Evolutionary conservation across 2,113 vertebrate genomes (phyloP).

Genomic region (Thomomys bottae): DNA sequence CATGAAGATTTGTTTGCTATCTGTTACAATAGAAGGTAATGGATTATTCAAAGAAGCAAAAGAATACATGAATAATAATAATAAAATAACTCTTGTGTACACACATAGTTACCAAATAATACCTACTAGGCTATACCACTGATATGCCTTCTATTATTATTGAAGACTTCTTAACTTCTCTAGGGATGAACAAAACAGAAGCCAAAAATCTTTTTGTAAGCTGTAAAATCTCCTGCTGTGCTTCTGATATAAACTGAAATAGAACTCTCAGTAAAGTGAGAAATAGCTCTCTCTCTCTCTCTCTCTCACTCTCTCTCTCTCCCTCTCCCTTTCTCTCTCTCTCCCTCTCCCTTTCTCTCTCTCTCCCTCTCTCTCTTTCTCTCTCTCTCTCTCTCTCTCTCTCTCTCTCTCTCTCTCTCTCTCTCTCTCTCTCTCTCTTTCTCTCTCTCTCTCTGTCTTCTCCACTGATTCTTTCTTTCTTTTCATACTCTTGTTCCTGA

Average conservation of each 20-base stretch:
- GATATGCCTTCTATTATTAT: background rate
- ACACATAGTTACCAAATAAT: background rate
- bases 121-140: background rate
- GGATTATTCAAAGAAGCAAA: background rate
- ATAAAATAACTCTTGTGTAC: background rate
- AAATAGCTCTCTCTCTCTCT: constrained; percentile 12
- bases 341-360: background rate
- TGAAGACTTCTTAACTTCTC: constrained; percentile 27
- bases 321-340: background rate
- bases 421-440: background rate
- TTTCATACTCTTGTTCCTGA: background rate
- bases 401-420: background rate
- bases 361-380: background rate
- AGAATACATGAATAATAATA: background rate
- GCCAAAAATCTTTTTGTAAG: background rate
- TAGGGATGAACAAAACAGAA: constrained; percentile 40
- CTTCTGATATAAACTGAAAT: constrained; percentile 57
- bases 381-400: background rate
- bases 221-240: constrained; percentile 48
- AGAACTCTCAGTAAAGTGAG: constrained; percentile 47
- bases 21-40: background rate
- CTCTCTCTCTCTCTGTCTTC: background rate
- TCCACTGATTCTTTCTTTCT: too few species aligned
- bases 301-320: background rate
- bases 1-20: background rate